Conservation (phyloP, 2,888 invertebrate species). For the Prenolepis imparis region DNA sequence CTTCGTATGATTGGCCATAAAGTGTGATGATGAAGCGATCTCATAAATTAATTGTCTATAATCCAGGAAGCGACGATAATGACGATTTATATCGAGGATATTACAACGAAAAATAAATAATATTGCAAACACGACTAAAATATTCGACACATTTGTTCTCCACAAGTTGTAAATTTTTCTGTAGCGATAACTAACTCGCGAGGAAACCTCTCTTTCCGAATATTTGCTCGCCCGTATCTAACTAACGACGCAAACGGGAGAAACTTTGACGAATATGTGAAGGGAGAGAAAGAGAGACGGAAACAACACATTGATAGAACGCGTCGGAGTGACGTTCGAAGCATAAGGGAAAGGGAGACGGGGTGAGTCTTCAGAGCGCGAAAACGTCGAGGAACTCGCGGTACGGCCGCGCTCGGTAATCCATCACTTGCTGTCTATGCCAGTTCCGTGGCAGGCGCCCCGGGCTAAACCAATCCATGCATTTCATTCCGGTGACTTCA, state of each 20-base stretch:
- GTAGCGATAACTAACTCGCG: background rate
- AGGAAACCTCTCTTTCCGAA: constrained; percentile 14
- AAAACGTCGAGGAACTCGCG: constrained; percentile 67
- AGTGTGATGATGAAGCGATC: background rate
- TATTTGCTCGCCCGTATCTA: constrained; percentile 29
- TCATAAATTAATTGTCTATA: background rate
- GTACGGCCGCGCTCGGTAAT: constrained; percentile 81
- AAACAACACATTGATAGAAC: constrained; percentile 26
- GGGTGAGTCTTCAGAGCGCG: constrained; percentile 67
- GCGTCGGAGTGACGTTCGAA: constrained; percentile 43
- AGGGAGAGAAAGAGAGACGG: constrained; percentile 23
- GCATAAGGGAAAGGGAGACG: constrained; percentile 44
- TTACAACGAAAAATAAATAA: background rate
- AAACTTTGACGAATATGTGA: constrained; percentile 25
- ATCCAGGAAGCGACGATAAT: background rate
- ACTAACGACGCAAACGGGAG: constrained; percentile 6
- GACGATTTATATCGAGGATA: background rate
- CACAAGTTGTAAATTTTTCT: constrained; percentile 5
- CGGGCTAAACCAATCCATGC: constrained; percentile 85
- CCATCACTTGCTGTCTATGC: constrained; percentile 85
- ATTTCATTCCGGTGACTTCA: constrained; percentile 85
- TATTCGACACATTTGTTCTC: background rate
- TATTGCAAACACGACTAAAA: background rate
- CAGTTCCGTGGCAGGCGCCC: constrained; percentile 80
- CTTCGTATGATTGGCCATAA: background rate